Base-by-base conservation (phyloP, 2,113 vertebrate species). In the Chionis minor region DNA sequence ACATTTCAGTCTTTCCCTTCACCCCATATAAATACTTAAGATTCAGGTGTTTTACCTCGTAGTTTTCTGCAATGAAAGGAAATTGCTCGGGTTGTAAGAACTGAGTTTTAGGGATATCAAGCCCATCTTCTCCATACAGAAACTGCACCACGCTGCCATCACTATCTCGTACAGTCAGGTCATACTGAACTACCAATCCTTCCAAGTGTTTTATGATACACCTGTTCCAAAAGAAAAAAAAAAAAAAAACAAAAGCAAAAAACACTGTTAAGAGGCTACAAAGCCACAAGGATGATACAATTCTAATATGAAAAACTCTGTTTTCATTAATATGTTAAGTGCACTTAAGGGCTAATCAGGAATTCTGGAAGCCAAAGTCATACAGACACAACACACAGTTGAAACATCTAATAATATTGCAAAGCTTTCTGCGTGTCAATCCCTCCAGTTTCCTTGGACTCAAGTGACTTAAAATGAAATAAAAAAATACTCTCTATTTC, bases 81-180 rank as follows among this genome's bases (percentile, higher is more conserved):
- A 99, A 99, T 97, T 99, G 99, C 69, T 97, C 96, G 0, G 98
- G 98, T 84, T 99, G 99, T 17, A 99, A 98, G 92, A 99, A 99
- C 91, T 98, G 99, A 6, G 99, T 99, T 98, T 99, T 99, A 63
- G 99, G 99, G 79, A 99, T 98, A 84, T 99, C 99, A 86, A 99
- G 97, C 4, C 99, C 99, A 2, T 99, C 99, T 92, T 99, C 99
- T 26, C 99, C 99, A 3, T 99, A 99, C 3, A 99, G 98, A 96
- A 99, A 99, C 98, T 99, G 99, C 33, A 99, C 98, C 93, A 99
- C 98, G 0, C 99, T 99, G 86, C 99, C 99, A 6, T 99, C 99
- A 0, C 99, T 99, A 95, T 99, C 99, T 6, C 99, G 98, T 52
- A 99, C 99, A 0, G 99, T 99, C 93, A 99, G 98, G 83, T 99